Evolutionary conservation across 1,140 invertebrate genomes (phyloP).

Genomic region (Geopemphigus sp.): DNA sequence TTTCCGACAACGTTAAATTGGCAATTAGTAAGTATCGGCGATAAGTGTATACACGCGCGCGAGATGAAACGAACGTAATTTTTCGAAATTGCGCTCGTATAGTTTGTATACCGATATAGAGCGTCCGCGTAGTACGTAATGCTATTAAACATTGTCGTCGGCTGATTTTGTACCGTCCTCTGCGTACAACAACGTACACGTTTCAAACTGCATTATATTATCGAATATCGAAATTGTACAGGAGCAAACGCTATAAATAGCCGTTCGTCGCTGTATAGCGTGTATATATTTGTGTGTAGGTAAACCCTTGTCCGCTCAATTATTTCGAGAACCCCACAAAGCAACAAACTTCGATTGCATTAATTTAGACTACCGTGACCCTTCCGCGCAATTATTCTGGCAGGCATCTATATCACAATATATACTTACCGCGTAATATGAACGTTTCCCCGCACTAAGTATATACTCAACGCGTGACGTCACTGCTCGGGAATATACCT

Average conservation of each 20-base stretch:
- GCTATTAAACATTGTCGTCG: neutral
- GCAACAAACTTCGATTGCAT: slow-evolving; percentile 9
- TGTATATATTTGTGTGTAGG: too few species aligned
- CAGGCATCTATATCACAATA: neutral
- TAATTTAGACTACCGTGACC: neutral
- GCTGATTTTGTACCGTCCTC: neutral
- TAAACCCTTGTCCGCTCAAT: slow-evolving; percentile 22
- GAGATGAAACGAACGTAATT: neutral
- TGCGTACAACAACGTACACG: neutral
- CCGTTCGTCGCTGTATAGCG: too few species aligned
- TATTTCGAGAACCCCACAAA: slow-evolving; percentile 7
- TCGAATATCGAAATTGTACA: slow-evolving; percentile 9
- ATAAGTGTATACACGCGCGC: too few species aligned
- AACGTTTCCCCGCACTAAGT: neutral
- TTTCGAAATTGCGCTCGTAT: too few species aligned
- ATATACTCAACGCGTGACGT: too few species aligned
- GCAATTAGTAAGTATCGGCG: neutral
- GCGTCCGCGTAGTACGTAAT: neutral
- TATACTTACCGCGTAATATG: neutral
- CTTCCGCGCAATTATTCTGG: neutral
- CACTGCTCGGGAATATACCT: neutral
- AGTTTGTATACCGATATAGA: neutral
- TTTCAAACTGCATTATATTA: too few species aligned
- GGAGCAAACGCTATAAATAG: too few species aligned
- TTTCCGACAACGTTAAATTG: neutral